Evolutionary conservation across 2,797 vertebrate species (phyloP), one percentile per base, ranked within the genome.

Genomic region (Crypturellus tataupa): DNA sequence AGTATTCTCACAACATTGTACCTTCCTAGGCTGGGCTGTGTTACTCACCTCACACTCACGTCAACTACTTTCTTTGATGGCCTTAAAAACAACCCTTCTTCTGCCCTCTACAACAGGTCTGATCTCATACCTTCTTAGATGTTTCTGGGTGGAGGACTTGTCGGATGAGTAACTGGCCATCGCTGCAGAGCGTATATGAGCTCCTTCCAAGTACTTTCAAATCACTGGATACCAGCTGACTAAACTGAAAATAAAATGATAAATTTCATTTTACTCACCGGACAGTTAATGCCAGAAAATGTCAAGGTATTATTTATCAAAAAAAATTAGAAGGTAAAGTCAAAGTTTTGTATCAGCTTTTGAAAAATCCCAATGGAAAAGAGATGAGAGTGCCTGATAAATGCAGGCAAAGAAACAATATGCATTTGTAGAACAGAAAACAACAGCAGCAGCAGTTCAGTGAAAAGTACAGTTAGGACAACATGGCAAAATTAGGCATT

Each of bases 141-240:
- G 99, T 98, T 95, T 99, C 99, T 0, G 99, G 99, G 92, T 99
- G 99, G 80, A 99, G 98, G 67, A 98, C 99, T 96, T 99, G 99
- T 84, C 99, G 98, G 85, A 99, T 97, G 94, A 99, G 93, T 51
- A 98, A 97, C 68, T 99, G 99, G 89, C 98, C 98, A 97, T 99
- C 98, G 18, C 99, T 99, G 94, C 99, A 99, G 77, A 99, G 98
- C 2, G 98, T 98, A 94, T 98, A 99, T 7, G 98, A 98, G 96
- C 92, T 99, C 91, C 98, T 98, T 91, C 98, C 98, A 70, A 99
- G 97, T 78, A 97, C 97, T 95, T 99, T 98, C 89, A 99, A 95
- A 88, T 99, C 99, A 94, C 98, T 98, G 73, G 98, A 98, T 90
- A 99, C 98, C 4, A 98, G 97, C 95, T 99, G 99, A 94, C 98